These are phyloP conservation scores for Xestia rhomboidea DNA, from an alignment of 2,888 invertebrate genomes.

Conservation along the genomic window DNA sequence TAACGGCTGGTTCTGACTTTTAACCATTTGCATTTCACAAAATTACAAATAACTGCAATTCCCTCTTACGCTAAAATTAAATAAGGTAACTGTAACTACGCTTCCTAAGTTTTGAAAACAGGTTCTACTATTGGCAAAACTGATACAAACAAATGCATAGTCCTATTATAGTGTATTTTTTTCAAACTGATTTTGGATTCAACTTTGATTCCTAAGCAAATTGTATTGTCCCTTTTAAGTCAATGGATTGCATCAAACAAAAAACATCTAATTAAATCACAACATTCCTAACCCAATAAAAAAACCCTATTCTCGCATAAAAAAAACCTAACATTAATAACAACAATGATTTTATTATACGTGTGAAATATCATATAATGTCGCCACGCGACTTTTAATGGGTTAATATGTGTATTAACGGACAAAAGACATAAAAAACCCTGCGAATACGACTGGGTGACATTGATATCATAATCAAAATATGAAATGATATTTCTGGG, in stretches of 20 bases:
- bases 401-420: slow-evolving; percentile 89
- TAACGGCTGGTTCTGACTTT: too few species aligned
- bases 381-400: slow-evolving; percentile 88
- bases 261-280: slow-evolving; percentile 23
- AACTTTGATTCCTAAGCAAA: too few species aligned
- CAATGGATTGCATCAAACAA: slow-evolving; percentile 3
- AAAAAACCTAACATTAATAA: slow-evolving; percentile 74
- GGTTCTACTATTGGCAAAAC: too few species aligned
- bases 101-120: too few species aligned
- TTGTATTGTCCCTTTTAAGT: not conserved
- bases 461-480: slow-evolving; percentile 90
- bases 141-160: too few species aligned
- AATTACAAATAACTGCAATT: too few species aligned
- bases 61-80: too few species aligned
- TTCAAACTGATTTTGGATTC: too few species aligned
- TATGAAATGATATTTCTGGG: slow-evolving; percentile 88
- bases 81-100: too few species aligned
- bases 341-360: slow-evolving; percentile 82
- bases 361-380: slow-evolving; percentile 85
- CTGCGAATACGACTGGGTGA: slow-evolving; percentile 77
- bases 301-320: slow-evolving; percentile 55
- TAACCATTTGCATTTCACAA: too few species aligned
- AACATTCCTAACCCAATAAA: slow-evolving; percentile 40
- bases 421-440: slow-evolving; percentile 85
- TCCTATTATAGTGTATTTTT: too few species aligned